Conservation (phyloP, 2,888 invertebrate genomes). For the Melanophora roralis region DNA sequence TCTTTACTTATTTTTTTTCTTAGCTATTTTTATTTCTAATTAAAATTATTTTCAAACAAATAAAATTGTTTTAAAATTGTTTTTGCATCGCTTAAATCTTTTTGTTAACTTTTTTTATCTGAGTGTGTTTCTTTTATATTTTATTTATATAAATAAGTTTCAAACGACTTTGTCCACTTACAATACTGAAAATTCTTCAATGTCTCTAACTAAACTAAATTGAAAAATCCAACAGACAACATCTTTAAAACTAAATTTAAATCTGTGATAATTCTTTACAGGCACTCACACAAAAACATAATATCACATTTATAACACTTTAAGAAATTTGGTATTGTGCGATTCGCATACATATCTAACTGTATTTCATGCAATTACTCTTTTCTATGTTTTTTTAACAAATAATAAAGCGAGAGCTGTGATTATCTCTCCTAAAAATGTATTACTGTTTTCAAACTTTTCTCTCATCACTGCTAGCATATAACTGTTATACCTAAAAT, state of each 20-base stretch:
- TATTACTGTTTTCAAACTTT: constrained; percentile 4
- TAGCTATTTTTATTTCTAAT: not conserved
- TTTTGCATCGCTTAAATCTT: not conserved
- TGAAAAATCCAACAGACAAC: constrained; percentile 68
- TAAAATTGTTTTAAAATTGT: too few relatives aligned
- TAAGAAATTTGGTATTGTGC: constrained; percentile 14
- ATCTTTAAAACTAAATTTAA: constrained; percentile 68
- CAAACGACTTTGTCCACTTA: not conserved
- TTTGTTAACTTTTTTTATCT: not conserved
- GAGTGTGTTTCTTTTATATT: not conserved
- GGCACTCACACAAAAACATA: not conserved
- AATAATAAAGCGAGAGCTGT: not conserved
- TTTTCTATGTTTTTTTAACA: not conserved
- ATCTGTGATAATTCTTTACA: constrained; percentile 5
- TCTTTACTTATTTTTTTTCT: not conserved
- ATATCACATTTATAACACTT: constrained; percentile 37
- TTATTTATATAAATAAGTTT: constrained; percentile 25
- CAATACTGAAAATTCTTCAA: constrained; percentile 67
- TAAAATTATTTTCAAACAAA: not conserved
- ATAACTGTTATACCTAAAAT: constrained; percentile 46
- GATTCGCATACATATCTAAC: constrained; percentile 24
- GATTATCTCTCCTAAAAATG: not conserved
- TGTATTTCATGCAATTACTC: not conserved
- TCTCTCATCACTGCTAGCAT: not conserved
- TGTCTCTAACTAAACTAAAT: constrained; percentile 73